Percentiles rank a stretch among this genome's conserved stretches.
These are phyloP conservation scores for Apostichopus parvimensis DNA, from an alignment of 35 echinoderm and acorn worm species.

Conservation along the genomic window DNA sequence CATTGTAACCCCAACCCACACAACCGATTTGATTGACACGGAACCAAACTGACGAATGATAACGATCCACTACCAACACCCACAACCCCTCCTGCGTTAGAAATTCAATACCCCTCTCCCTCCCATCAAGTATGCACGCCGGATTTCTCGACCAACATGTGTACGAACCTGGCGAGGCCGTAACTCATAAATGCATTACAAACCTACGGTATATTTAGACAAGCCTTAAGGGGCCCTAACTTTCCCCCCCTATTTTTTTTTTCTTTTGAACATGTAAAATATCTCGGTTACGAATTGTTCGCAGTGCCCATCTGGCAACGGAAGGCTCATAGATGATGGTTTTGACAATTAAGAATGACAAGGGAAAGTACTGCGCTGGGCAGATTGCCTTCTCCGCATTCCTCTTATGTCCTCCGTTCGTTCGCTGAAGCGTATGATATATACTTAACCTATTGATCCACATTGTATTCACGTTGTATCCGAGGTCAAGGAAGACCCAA, in stretches of 20 bases:
- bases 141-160: constrained; percentile 14
- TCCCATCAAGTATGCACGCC: constrained; percentile 38
- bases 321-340: constrained; percentile 14
- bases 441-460: constrained; percentile 39
- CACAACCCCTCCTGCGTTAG: background rate
- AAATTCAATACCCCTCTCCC: constrained; percentile 18
- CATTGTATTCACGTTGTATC: background rate
- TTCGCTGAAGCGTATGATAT: background rate
- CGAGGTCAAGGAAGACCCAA: background rate
- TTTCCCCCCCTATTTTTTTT: background rate
- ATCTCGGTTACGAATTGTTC: background rate
- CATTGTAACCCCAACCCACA: no score
- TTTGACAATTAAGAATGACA: constrained; percentile 4
- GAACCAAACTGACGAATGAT: no score
- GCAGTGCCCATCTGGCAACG: constrained; percentile 17
- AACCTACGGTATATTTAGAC: constrained; percentile 38
- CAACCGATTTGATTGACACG: no score
- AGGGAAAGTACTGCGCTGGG: constrained; percentile 14
- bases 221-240: constrained; percentile 21
- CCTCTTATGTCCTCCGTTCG: background rate
- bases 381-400: background rate
- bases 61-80: background rate
- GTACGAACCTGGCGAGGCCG: constrained; percentile 23
- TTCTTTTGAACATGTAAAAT: background rate
- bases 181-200: constrained; percentile 51